Base-by-base conservation (phyloP, 1,140 invertebrate species). In the Temnothorax longispinosus region DNA sequence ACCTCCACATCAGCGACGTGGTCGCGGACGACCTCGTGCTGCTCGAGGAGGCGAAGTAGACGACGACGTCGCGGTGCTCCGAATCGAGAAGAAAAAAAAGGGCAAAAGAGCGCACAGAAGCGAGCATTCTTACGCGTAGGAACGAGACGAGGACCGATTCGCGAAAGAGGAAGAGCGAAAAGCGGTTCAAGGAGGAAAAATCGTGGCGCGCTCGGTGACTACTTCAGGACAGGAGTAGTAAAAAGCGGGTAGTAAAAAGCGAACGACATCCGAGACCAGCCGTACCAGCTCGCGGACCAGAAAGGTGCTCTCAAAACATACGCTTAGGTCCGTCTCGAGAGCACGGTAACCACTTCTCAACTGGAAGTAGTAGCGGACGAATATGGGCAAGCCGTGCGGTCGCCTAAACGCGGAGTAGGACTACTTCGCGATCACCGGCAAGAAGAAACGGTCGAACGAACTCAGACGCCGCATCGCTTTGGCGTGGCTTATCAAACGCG, bases 1-100 rank as follows among this genome's bases (percentile, higher is more conserved):
- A 99, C 94, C 96, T 99, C 89, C 98, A 99, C 96, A 99, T 99
- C 93, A 99, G 98, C 92, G 98, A 99, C 96, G 98, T 99, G 86
- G 98, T 99, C 82, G 98, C 98, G 93, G 98, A 99, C 94, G 98
- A 99, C 96, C 96, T 99, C 94, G 98, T 99, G 91, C 96, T 98
- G 88, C 96, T 98, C 91, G 97, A 97, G 95, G 97, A 98, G 93
- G 97, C 98, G 93, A 97, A 97, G 96, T 97, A 97, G 96, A 93
- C 87, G 85, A 72, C 72, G 64, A 89, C 47, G 35, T 82, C 71
- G 50, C 71, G 11, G 67, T 75, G 62, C 27, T 89, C 60, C 76
- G 52, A 60, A 75, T 58, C 60, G 44, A 74, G 60, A 64, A 67
- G 13, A 32, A 27, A 41, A 35, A 47, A 41, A 41, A 27, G 54